Conservation (phyloP, 2,113 vertebrate genomes). For the Vidua chalybeata region DNA sequence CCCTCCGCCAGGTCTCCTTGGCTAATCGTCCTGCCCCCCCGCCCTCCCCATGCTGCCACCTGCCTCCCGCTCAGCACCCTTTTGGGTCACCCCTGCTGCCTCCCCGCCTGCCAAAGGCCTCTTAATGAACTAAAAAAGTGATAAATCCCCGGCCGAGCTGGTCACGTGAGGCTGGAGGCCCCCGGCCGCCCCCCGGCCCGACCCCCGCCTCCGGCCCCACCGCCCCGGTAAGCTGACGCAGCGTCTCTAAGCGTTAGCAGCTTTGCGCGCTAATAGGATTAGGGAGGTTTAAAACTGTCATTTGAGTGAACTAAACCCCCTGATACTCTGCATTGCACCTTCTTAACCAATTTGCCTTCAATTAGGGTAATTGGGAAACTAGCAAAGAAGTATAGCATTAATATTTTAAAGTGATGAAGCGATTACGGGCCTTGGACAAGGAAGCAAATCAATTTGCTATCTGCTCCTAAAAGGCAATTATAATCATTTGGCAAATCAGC, state of each 20-base stretch:
- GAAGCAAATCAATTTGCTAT: slow-evolving; percentile 73
- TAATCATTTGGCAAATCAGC: slow-evolving; percentile 66
- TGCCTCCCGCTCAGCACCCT: slow-evolving; percentile 15
- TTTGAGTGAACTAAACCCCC: slow-evolving; percentile 88
- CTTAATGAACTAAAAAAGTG: slow-evolving; percentile 70
- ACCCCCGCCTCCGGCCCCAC: slow-evolving; percentile 69
- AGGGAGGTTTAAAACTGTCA: slow-evolving; percentile 86
- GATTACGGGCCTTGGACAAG: slow-evolving; percentile 72
- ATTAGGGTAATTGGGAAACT: slow-evolving; percentile 87
- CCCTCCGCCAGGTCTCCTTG: slow-evolving; percentile 42
- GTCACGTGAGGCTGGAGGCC: slow-evolving; percentile 33
- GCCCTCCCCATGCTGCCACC: neutral
- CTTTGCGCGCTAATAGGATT: slow-evolving; percentile 89
- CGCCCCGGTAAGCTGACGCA: slow-evolving; percentile 82
- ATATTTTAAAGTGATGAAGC: slow-evolving; percentile 86
- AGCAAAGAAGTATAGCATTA: slow-evolving; percentile 79
- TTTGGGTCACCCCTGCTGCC: slow-evolving; percentile 48
- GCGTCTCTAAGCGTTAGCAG: slow-evolving; percentile 86
- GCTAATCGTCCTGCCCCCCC: slow-evolving; percentile 10
- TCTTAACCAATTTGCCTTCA: slow-evolving; percentile 87
- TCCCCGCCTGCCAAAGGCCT: slow-evolving; percentile 43
- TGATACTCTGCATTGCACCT: slow-evolving; percentile 82
- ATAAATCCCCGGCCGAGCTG: slow-evolving; percentile 44
- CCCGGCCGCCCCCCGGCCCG: slow-evolving; percentile 22
- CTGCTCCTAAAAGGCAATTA: slow-evolving; percentile 64